Evolutionary conservation across 2,888 invertebrate species (phyloP), one percentile per base, ranked within the genome.

Genomic region (Atrina japonica): DNA sequence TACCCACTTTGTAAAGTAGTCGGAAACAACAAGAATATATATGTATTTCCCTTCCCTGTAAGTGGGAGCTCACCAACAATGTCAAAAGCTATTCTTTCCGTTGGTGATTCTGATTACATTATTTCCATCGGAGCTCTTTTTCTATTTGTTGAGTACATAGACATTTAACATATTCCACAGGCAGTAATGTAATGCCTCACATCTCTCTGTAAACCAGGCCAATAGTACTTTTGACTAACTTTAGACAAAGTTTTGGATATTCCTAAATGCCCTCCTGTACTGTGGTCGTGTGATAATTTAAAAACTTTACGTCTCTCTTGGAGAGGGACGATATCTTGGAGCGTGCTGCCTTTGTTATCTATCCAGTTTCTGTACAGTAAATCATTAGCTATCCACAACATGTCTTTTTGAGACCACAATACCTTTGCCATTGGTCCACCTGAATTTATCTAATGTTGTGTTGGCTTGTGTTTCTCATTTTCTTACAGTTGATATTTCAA

Each of bases 91-190:
- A 47, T 47, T 47, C 47, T 47, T 16, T 47, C 7, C 47, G 16
- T 47, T 6, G 47, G n/a, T 9, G 47, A 47, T n/a, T n/a, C 47
- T 16, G 47, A 9, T 5, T n/a, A 5, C 16, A 47, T 16, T n/a
- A 47, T 21, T 47, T 47, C 7, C 47, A 47, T 47, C 5, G 47
- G 47, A 47, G 47, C 47, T 47, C 47, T 47, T 3, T 47, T 47
- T 3, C 7, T 9, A 6, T 9, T 47, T 3, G 47, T 47, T 9
- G 47, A 47, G 3, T 5, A 3, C 16, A 9, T 47, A 6, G 7
- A 6, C 47, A 5, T 47, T 6, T 6, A 9, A 16, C 47, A 47
- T 16, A 47, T n/a, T 47, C 16, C 47, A 16, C 47, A 47, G 16
- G 7, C 47, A 9, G 16, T 3, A 5, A 47, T 5, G 21, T 47